phyloP scores from a whole-genome alignment of 2,888 invertebrate species.

The Drosophila greeni region DNA sequence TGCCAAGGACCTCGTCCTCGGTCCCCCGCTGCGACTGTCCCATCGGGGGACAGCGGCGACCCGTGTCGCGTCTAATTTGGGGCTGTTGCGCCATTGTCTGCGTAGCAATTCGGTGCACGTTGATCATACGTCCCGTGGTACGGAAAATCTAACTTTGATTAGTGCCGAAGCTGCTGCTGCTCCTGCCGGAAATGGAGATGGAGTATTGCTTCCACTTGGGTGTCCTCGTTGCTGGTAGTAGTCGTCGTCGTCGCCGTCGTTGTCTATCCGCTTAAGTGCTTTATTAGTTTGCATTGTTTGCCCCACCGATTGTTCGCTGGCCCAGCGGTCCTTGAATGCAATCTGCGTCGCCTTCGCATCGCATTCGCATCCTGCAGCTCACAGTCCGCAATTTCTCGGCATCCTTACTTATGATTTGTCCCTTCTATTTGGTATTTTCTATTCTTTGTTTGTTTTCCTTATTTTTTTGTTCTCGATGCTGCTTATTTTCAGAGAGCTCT shows the following conservation, averaged over 20 bases:
- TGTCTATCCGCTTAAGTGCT: constrained; percentile 64
- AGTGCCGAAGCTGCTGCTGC: constrained; percentile 30
- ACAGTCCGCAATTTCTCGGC: constrained; percentile 32
- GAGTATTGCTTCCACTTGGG: constrained; percentile 32
- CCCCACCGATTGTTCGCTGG: constrained; percentile 51
- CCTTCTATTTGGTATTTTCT: constrained; percentile 20
- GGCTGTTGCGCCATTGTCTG: constrained; percentile 35
- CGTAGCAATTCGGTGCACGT: constrained; percentile 35
- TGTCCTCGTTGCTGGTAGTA: constrained; percentile 45
- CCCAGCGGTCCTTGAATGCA: constrained; percentile 46
- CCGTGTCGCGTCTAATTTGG: constrained; percentile 50
- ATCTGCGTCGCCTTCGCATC: constrained; percentile 48
- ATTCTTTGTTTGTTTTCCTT: constrained; percentile 2
- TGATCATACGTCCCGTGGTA: constrained; percentile 64
- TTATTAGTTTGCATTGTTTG: constrained; percentile 70
- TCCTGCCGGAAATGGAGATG: constrained; percentile 32
- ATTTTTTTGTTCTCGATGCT: constrained; percentile 5
- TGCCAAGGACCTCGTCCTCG: constrained; percentile 1
- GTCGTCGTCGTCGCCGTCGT: constrained; percentile 41
- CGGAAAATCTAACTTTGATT: constrained; percentile 53
- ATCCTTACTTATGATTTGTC: constrained; percentile 43
- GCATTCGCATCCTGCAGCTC: constrained; percentile 40
- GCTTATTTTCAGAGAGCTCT: constrained; percentile 25
- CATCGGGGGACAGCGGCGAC: constrained; percentile 48
- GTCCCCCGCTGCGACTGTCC: constrained; percentile 24